These are phyloP conservation scores for Araneus ventricosus DNA, from an alignment of 1,140 invertebrate species.

Conservation along the genomic window DNA sequence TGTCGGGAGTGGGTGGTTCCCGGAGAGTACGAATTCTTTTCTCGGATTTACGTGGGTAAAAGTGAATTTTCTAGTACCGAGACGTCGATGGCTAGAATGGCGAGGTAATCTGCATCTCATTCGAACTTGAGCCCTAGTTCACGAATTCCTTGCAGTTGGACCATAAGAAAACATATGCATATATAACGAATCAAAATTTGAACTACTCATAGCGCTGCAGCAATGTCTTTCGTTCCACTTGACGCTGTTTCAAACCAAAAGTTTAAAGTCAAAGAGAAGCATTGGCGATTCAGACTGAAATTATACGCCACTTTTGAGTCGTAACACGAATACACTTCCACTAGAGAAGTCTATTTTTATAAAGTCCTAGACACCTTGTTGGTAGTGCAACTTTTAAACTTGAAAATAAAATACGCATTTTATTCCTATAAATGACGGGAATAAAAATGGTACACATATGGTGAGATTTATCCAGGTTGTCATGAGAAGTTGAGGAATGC, in stretches of 20 bases:
- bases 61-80: neutral
- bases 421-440: slow-evolving; percentile 62
- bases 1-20: no score
- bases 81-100: neutral
- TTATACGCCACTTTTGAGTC: slow-evolving; percentile 46
- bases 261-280: neutral
- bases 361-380: slow-evolving; percentile 75
- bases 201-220: neutral
- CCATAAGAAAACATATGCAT: slow-evolving; percentile 42
- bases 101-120: neutral
- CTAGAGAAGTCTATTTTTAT: slow-evolving; percentile 76
- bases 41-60: no score
- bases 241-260: slow-evolving; percentile 13
- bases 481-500: slow-evolving; percentile 50
- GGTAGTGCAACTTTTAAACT: slow-evolving; percentile 75
- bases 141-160: slow-evolving; percentile 37
- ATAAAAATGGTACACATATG: slow-evolving; percentile 64
- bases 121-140: slow-evolving; percentile 34
- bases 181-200: slow-evolving; percentile 40
- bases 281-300: slow-evolving; percentile 3
- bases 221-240: slow-evolving; percentile 25
- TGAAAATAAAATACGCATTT: slow-evolving; percentile 73
- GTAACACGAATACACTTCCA: slow-evolving; percentile 71
- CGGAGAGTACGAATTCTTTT: no score
- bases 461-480: slow-evolving; percentile 75